Conservation (phyloP, 2,113 vertebrate genomes). For the Paramormyrops kingsleyae region DNA sequence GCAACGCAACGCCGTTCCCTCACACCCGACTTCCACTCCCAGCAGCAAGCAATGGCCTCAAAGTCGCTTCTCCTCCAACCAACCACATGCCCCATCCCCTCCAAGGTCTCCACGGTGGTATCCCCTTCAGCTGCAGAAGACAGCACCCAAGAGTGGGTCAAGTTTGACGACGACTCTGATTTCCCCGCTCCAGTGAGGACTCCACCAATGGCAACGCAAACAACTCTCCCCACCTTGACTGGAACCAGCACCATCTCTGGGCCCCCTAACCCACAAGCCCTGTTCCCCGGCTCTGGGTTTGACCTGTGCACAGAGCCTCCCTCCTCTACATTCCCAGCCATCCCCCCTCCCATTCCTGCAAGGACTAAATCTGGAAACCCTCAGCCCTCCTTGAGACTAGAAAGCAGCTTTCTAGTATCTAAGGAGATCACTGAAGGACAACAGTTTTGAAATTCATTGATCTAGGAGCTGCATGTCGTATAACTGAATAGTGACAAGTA, state of each 20-base stretch:
- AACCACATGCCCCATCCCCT: constrained; percentile 38
- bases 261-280: constrained; percentile 37
- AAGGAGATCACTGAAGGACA: constrained; percentile 76
- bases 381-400: constrained; percentile 43
- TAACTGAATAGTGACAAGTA: constrained; percentile 48
- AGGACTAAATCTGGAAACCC: constrained; percentile 56
- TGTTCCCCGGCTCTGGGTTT: constrained; percentile 44
- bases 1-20: constrained; percentile 42
- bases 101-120: constrained; percentile 38
- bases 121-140: constrained; percentile 35
- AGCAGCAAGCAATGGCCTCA: constrained; percentile 28
- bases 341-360: constrained; percentile 64
- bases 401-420: constrained; percentile 44
- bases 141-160: constrained; percentile 77
- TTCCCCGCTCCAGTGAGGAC: constrained; percentile 17
- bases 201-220: constrained; percentile 14
- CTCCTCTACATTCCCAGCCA: constrained; percentile 56
- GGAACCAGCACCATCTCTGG: constrained; percentile 18
- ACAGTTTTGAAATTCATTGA: constrained; percentile 33
- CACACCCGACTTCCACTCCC: constrained; percentile 48
- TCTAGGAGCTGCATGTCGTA: constrained; percentile 30
- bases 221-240: constrained; percentile 18
- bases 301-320: constrained; percentile 58
- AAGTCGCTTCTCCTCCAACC: constrained; percentile 42
- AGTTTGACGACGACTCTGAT: constrained; percentile 58